Evolutionary conservation across 2,888 invertebrate genomes (phyloP), one percentile per base, ranked within the genome.

Genomic region (Orchesella flavescens): DNA sequence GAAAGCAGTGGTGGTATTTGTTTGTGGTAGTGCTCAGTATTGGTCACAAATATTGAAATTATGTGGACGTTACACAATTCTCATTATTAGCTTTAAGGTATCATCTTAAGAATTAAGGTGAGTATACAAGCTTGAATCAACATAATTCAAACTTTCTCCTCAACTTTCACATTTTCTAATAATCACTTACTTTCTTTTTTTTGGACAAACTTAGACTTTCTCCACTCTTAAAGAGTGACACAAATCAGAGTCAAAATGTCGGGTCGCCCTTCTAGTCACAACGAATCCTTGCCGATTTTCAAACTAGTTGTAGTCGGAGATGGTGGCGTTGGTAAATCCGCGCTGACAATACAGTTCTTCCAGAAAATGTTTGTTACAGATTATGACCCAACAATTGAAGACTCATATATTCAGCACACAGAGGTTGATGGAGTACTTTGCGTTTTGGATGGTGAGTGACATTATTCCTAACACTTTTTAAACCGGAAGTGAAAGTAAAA

Each of bases 291-390:
- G 68, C 90, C 91, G 19, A 92, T 92, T 3, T 96, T 96, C 89
- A 97, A 97, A 90, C 90, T 97, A 89, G 97, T 97, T 85, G 97
- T 97, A 86, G 96, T 97, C 21, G 97, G 97, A 7, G 97, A 97
- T 91, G 97, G 97, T 86, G 97, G 97, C 86, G 97, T 97, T 79
- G 97, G 97, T 84, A 97, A 97, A 92, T 96, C 96, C 89, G 96
- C 97, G n/a, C 93, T 97, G 89, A 97, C 97, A n/a, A 97, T 97
- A 90, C 96, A 97, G 91, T 96, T 96, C 91, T 97, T 97, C 91
- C 97, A 97, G 91, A 96, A 96, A 90, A 92, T 97, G 89, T 97
- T 97, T 90, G 96, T 97, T 85, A 96, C 96, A 0, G 97, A 97
- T 90, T 97, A 97, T 89, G 97, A 97, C 91, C 97, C 97, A 9